Evolutionary conservation across 2,888 invertebrate species (phyloP).

Genomic region (Cinara cedri): DNA sequence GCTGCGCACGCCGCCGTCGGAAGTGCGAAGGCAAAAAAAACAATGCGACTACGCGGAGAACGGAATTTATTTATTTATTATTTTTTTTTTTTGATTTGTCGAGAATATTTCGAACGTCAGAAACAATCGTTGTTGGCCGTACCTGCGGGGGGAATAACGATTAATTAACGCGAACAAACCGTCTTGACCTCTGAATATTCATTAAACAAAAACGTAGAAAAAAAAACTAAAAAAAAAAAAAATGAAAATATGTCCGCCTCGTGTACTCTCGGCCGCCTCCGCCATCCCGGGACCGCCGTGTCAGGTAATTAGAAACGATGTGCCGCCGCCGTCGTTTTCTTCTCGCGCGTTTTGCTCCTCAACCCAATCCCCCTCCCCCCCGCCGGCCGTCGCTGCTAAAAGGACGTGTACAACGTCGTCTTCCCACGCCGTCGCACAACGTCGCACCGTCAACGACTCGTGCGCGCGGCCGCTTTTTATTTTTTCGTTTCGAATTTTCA

Average conservation of each 20-base stretch:
- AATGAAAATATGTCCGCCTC: constrained; percentile 11
- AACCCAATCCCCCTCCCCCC: neutral
- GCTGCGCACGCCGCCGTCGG: neutral
- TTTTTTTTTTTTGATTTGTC: neutral
- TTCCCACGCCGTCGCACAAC: too few relatives aligned
- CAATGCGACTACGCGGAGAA: neutral
- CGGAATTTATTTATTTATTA: neutral
- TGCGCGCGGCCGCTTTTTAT: neutral
- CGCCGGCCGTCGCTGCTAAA: neutral
- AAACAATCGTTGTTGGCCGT: constrained; percentile 18
- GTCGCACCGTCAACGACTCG: neutral
- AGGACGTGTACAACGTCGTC: neutral
- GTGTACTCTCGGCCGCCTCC: neutral
- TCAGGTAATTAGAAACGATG: constrained; percentile 41
- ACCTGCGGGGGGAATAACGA: neutral
- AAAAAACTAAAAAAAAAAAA: neutral
- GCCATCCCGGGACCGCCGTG: neutral
- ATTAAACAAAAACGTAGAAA: constrained; percentile 21
- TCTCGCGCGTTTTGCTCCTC: neutral
- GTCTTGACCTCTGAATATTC: constrained; percentile 50
- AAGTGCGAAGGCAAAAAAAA: neutral
- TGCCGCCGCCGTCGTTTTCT: neutral
- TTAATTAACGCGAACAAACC: constrained; percentile 47
- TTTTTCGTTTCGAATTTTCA: too few relatives aligned
- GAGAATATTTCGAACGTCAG: constrained; percentile 12